Base-by-base conservation (phyloP, 2,797 vertebrate species). In the Iguana delicatissima region DNA sequence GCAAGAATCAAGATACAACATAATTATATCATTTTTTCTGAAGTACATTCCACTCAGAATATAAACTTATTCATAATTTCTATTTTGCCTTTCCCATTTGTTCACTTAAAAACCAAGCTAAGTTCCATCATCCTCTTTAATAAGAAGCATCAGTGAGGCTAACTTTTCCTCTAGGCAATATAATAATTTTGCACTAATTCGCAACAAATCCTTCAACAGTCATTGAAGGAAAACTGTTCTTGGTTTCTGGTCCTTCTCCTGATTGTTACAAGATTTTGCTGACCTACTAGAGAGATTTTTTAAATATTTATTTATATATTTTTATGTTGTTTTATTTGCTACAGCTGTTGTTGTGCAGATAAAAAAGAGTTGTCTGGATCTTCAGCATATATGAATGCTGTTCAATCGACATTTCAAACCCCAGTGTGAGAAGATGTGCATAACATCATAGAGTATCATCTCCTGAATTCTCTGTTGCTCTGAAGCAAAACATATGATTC, bases 1-100 rank as follows among this genome's bases (percentile, higher is more conserved):
- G 64, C 73, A 72, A 73, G 29, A 86, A 80, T 80, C 50, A 46
- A 86, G 29, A 29, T 85, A 29, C 64, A 73, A 73, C 55, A 86
- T 46, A 90, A 76, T 80, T 46, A 90, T 80, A 86, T 86, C 50
- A 50, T 90, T 80, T 73, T 85, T 90, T 90, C 52, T 72, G 59
- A 90, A 86, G 29, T 73, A 13, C 29, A 59, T 85, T 72, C 35
- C 52, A 80, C 59, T 42, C 62, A 59, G 76, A 90, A 86, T 72
- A 62, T 90, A 52, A 90, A 57, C 52, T 72, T 85, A 90, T 85
- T 90, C 52, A n/a, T 72, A 86, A 42, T 38, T 32, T 72, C 26
- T 80, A 29, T 32, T 62, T 84, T 90, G 29, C 29, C 35, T 86
- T 80, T 90, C 77, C 1, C 38, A 26, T 73, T 74, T n/a, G 16